A percentile compares a stretch with the other conserved stretches of the same genome.
Conservation (phyloP, 2,797 vertebrate species). For the Typhlichthys subterraneus region DNA sequence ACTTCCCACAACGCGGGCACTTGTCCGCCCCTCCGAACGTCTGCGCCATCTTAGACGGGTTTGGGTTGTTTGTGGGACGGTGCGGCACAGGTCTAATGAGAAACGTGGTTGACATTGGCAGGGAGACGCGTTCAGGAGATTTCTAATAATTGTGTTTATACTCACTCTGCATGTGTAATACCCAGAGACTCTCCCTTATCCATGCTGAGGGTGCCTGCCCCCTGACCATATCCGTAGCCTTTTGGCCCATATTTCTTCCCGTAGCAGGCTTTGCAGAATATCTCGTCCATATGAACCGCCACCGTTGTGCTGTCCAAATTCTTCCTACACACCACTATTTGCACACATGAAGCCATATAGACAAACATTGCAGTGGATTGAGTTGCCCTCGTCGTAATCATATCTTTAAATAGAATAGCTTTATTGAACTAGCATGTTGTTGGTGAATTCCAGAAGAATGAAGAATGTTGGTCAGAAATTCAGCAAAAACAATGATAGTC, state of each 20-base stretch:
- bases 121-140: background rate
- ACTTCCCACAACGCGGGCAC: slow-evolving; percentile 88
- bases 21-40: slow-evolving; percentile 85
- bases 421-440: slow-evolving; percentile 5
- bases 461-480: slow-evolving; percentile 50
- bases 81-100: slow-evolving; percentile 73
- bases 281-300: slow-evolving; percentile 88
- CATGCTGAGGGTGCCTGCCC: slow-evolving; percentile 90
- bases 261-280: slow-evolving; percentile 96
- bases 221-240: slow-evolving; percentile 92
- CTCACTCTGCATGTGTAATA: slow-evolving; percentile 87
- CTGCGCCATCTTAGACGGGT: slow-evolving; percentile 85
- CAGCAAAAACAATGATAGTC: slow-evolving; percentile 30
- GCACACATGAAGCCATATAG: slow-evolving; percentile 8
- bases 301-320: slow-evolving; percentile 96
- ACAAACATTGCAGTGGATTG: slow-evolving; percentile 21
- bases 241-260: slow-evolving; percentile 96
- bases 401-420: slow-evolving; percentile 52
- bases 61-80: slow-evolving; percentile 85
- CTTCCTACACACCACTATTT: slow-evolving; percentile 89
- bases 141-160: background rate
- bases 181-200: slow-evolving; percentile 90
- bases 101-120: background rate
- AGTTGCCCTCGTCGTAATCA: slow-evolving; percentile 3
- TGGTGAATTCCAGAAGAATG: too few species aligned